These are phyloP conservation scores for Limonius californicus DNA, from an alignment of 1,140 invertebrate species.

Conservation along the genomic window DNA sequence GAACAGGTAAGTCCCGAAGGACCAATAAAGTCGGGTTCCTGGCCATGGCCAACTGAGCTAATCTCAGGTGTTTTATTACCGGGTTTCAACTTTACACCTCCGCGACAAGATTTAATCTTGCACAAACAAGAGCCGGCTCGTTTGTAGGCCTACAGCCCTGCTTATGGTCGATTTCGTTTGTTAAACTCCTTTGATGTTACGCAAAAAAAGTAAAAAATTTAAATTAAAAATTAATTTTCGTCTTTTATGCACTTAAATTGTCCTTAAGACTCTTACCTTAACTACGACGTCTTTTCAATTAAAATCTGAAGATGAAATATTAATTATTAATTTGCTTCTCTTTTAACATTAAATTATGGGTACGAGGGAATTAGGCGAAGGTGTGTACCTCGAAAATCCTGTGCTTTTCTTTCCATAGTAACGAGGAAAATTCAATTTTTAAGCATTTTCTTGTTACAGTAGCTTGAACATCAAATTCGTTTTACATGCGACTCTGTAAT, in stretches of 20 bases:
- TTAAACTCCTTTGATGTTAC: background rate
- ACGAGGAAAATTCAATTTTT: too few species aligned
- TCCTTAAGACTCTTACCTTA: too few species aligned
- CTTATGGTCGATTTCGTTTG: background rate
- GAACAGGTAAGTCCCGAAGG: constrained; percentile 3
- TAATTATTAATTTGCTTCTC: too few species aligned
- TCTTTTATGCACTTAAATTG: too few species aligned
- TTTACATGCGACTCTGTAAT: background rate
- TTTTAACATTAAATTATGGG: too few species aligned
- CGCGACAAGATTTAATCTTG: constrained; percentile 3
- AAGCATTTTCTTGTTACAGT: too few species aligned
- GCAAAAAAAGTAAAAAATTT: background rate
- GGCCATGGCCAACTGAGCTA: constrained; percentile 3
- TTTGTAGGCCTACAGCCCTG: background rate
- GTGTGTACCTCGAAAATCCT: too few species aligned
- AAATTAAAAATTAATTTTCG: background rate
- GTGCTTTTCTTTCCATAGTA: too few species aligned
- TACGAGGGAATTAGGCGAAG: too few species aligned
- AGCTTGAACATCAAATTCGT: background rate
- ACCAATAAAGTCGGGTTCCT: constrained; percentile 5
- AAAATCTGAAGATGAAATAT: too few species aligned
- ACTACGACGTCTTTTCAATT: too few species aligned
- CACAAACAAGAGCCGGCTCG: background rate
- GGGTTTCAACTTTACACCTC: constrained; percentile 5
- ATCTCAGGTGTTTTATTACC: constrained; percentile 11